Evolutionary conservation across 1,140 invertebrate species (phyloP), one percentile per base, ranked within the genome.

Genomic region (Drosophila elegans): DNA sequence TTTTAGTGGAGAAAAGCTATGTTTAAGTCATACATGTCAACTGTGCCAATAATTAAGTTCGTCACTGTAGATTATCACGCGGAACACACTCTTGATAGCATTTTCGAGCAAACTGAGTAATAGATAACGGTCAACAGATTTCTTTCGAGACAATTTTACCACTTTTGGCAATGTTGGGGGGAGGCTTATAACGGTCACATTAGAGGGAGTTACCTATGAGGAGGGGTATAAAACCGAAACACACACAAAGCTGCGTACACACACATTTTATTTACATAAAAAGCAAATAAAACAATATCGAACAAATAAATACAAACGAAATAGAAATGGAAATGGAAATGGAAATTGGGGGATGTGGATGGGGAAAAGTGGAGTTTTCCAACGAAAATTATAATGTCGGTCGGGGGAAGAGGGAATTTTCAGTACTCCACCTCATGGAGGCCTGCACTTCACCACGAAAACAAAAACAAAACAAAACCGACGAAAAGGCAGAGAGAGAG

Each of bases 201-300:
- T 38, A 27, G 48, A 13, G 34, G 42, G 41, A 39, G 36, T 6
- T n/a, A n/a, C n/a, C n/a, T n/a, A n/a, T n/a, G 2, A 25, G 41
- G 25, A 3, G 51, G 21, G 12, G 21, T 36, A 41, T 36, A 9
- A n/a, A 56, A 73, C n/a, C 42, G 45, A 66, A 59, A 48, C 55
- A 59, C 32, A 59, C 71, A 66, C 66, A 60, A 81, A 60, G 68
- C 59, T 69, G 74, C 46, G 41, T 32, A 60, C 55, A 71, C 54
- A 71, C 56, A 73, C 21, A 34, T 45, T 53, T 36, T 39, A 57
- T 73, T 79, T 79, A 84, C 76, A 84, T 77, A 64, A 77, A 84
- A 79, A 67, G 63, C 59, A 84, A 84, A 84, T 80, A 74, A 84
- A 84, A 84, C 66, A 62, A 85, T 59, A 74, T 59, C 53, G 34